Evolutionary conservation across 1,140 invertebrate genomes (phyloP).

Genomic region (Ceratitis capitata): DNA sequence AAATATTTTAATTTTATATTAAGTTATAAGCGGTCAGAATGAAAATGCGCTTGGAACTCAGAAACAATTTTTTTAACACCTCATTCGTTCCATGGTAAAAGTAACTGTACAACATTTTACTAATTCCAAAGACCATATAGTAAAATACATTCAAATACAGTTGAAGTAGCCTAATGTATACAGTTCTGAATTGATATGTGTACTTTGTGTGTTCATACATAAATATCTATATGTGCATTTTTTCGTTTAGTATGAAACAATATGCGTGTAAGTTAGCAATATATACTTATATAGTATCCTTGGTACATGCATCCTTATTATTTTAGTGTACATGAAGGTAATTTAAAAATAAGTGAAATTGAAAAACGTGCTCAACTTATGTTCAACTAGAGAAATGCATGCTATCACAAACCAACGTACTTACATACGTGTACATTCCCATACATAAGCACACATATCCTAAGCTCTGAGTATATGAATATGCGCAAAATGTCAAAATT

Average conservation of each 20-base stretch:
- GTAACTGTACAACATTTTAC: too few species aligned
- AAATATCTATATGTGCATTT: neutral
- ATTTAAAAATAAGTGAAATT: slow-evolving; percentile 31
- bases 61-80: too few species aligned
- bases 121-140: too few species aligned
- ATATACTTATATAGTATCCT: neutral
- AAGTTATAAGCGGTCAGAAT: too few species aligned
- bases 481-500: neutral
- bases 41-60: too few species aligned
- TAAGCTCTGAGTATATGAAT: neutral
- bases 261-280: neutral
- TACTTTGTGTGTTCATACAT: too few species aligned
- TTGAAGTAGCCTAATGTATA: too few species aligned
- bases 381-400: neutral
- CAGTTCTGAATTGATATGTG: too few species aligned
- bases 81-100: too few species aligned
- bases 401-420: neutral
- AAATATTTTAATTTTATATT: too few species aligned
- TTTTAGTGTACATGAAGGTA: neutral
- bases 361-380: slow-evolving; percentile 15
- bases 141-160: too few species aligned
- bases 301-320: neutral
- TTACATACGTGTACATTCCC: neutral
- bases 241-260: neutral
- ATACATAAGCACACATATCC: neutral